Conservation (phyloP, 2,888 invertebrate species). For the Eupithecia pulchellata region DNA sequence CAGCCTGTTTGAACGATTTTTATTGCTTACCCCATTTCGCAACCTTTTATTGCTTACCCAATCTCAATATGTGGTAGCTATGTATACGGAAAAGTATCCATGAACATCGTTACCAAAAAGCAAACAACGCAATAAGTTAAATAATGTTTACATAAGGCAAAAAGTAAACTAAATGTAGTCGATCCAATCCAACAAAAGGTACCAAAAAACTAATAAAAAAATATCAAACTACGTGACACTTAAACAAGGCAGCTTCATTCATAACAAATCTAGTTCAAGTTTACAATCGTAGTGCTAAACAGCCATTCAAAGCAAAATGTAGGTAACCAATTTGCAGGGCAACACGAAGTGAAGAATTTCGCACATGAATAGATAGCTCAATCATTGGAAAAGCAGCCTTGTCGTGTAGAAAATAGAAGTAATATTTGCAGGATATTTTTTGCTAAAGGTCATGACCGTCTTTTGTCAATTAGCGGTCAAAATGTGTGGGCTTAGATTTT, state of each 20-base stretch:
- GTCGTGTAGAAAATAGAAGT: neutral
- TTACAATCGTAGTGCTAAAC: conserved; percentile 56
- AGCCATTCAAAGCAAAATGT: conserved; percentile 55
- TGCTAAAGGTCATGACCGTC: conserved; percentile 30
- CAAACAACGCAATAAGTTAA: too few relatives aligned
- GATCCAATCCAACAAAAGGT: neutral
- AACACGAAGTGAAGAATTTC: conserved; percentile 33
- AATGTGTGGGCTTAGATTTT: conserved; percentile 24
- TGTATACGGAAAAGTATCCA: too few relatives aligned
- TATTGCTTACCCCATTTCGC: too few relatives aligned
- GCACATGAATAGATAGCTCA: neutral
- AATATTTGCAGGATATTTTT: conserved; percentile 17
- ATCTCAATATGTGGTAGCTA: too few relatives aligned
- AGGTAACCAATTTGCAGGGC: conserved; percentile 62
- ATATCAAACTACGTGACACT: conserved; percentile 29
- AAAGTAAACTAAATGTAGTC: neutral
- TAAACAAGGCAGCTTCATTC: conserved; percentile 61
- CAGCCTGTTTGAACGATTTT: too few relatives aligned
- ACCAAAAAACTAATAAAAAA: conserved; percentile 10
- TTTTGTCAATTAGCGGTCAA: conserved; percentile 25
- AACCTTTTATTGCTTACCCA: too few relatives aligned
- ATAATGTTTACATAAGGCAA: neutral
- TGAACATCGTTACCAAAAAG: too few relatives aligned
- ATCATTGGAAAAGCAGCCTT: conserved; percentile 15
- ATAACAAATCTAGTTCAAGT: conserved; percentile 77